Percentiles rank a stretch among this genome's conserved stretches.
Evolutionary conservation across 2,113 vertebrate genomes (phyloP).

Genomic region (Rhynchomys soricoides): DNA sequence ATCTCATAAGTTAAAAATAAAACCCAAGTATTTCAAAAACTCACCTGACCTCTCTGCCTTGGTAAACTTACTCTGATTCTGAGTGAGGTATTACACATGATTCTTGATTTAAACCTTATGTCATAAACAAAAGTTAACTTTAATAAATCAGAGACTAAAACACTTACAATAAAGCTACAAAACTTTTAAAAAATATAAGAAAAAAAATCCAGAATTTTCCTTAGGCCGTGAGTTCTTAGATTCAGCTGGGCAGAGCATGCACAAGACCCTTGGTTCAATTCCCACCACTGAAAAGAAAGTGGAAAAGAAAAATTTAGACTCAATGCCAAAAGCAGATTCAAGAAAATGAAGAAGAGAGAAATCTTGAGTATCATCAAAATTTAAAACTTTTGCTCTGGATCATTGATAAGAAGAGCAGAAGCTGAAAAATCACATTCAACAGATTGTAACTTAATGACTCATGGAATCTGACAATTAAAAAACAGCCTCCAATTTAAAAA

Average conservation of each 20-base stretch:
- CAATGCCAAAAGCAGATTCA: not conserved
- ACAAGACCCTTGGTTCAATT: not conserved
- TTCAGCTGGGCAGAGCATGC: not conserved
- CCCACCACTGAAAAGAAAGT: not conserved
- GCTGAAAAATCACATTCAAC: not conserved
- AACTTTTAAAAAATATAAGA: not conserved
- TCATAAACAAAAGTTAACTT: not conserved
- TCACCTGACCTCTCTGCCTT: not conserved
- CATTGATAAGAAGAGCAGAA: not conserved
- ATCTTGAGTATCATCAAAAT: not conserved
- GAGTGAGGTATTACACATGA: not conserved
- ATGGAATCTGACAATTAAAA: not conserved
- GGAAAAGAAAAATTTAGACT: not conserved
- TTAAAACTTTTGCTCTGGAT: not conserved
- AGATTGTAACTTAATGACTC: not conserved
- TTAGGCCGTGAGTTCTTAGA: not conserved
- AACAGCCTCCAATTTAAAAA: not conserved
- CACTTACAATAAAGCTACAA: not conserved
- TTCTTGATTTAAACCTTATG: not conserved
- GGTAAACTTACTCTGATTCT: not conserved
- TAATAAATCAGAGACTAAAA: not conserved
- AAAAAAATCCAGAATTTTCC: not conserved
- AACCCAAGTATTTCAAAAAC: not conserved
- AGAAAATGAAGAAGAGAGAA: not conserved
- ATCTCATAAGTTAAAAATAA: constrained; percentile 43